Evolutionary conservation across 1,140 invertebrate species (phyloP).

Genomic region (Tetranychus urticae): DNA sequence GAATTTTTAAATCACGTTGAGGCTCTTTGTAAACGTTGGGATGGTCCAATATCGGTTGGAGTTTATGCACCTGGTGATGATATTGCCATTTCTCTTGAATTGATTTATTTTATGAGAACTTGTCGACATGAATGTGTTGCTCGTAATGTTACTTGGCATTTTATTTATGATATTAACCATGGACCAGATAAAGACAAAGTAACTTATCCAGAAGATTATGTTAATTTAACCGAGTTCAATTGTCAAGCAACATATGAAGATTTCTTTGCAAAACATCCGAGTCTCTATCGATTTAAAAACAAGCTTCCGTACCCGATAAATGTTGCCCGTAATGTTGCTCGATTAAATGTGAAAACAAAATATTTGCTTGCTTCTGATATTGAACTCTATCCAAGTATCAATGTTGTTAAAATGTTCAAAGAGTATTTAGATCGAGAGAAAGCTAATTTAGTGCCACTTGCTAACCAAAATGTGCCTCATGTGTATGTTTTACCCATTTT

Average conservation of each 20-base stretch:
- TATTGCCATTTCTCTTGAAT: conserved; percentile 30
- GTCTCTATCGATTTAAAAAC: conserved; percentile 3
- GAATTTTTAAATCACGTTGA: conserved; percentile 67
- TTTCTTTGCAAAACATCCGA: not conserved
- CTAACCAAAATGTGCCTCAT: not conserved
- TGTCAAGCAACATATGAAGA: not conserved
- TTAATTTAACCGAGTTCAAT: not conserved
- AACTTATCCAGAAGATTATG: not conserved
- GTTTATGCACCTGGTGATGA: conserved; percentile 49
- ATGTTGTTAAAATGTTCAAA: conserved; percentile 12
- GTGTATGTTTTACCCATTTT: conserved; percentile 58
- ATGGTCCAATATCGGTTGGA: conserved; percentile 43
- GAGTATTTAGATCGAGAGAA: conserved; percentile 4
- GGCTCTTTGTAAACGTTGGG: conserved; percentile 46
- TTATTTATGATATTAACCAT: conserved; percentile 12
- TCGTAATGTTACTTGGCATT: conserved; percentile 13
- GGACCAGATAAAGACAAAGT: conserved; percentile 4
- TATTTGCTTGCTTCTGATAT: conserved; percentile 17
- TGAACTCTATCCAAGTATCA: conserved; percentile 16
- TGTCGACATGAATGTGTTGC: conserved; percentile 12
- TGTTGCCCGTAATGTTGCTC: conserved; percentile 16
- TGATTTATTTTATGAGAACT: conserved; percentile 33
- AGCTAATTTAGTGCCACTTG: conserved; percentile 1
- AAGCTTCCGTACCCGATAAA: conserved; percentile 18
- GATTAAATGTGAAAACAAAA: conserved; percentile 12